Evolutionary conservation across 2,797 vertebrate species (phyloP).

Genomic region (Decapterus maruadsi): DNA sequence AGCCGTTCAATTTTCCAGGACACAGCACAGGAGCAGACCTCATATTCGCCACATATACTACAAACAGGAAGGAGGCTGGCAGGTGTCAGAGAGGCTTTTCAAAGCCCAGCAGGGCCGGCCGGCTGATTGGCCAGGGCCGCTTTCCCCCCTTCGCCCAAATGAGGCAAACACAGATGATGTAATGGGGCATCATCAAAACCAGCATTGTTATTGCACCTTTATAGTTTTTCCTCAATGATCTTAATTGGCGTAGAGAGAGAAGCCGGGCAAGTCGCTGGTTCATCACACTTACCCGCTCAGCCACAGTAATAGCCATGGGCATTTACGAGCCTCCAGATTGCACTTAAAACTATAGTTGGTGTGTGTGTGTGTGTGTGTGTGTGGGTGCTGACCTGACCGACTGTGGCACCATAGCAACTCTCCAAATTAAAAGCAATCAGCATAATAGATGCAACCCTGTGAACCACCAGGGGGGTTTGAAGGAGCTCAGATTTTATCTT

Average conservation of each 20-base stretch:
- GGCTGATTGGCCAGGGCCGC: constrained; percentile 25
- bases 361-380: neutral
- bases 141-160: constrained; percentile 34
- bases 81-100: constrained; percentile 32
- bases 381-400: constrained; percentile 3
- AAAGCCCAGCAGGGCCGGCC: constrained; percentile 29
- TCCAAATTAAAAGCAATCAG: constrained; percentile 20
- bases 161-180: constrained; percentile 50
- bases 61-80: constrained; percentile 30
- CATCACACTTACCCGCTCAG: constrained; percentile 22
- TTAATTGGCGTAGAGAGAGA: constrained; percentile 33
- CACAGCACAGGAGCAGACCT: constrained; percentile 48
- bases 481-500: neutral
- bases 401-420: neutral
- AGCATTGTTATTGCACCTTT: constrained; percentile 33
- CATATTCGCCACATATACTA: constrained; percentile 9
- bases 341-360: neutral
- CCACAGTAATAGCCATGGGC: constrained; percentile 2
- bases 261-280: neutral
- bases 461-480: neutral
- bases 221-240: constrained; percentile 17
- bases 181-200: constrained; percentile 43
- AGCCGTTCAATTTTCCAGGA: constrained; percentile 60
- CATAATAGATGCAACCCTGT: neutral
- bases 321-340: constrained; percentile 3